These are phyloP conservation scores for Anoncus sp. DNA, from an alignment of 2,888 invertebrate genomes.

Conservation along the genomic window DNA sequence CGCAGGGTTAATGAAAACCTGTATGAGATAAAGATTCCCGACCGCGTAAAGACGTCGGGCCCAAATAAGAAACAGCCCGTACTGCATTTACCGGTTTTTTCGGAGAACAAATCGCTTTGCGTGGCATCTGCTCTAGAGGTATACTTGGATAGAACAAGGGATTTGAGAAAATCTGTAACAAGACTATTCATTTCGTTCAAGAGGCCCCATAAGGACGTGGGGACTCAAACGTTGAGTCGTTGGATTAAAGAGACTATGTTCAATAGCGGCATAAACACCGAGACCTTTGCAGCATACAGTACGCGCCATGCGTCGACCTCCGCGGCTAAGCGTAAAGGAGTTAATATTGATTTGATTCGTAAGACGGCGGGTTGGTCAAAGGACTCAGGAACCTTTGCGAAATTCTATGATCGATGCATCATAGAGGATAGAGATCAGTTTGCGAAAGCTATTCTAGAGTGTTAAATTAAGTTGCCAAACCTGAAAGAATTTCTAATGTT, in stretches of 20 bases:
- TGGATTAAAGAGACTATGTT: constrained; percentile 4
- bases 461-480: not conserved
- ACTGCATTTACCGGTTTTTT: not conserved
- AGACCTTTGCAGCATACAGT: constrained; percentile 53
- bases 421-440: constrained; percentile 27
- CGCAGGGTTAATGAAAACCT: not conserved
- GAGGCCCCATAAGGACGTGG: not conserved
- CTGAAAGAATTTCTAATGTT: too few species aligned
- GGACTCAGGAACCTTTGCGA: constrained; percentile 33
- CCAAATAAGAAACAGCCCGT: constrained; percentile 7
- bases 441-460: constrained; percentile 55
- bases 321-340: constrained; percentile 31
- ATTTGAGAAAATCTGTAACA: not conserved
- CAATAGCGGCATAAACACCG: constrained; percentile 48
- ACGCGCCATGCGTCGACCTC: constrained; percentile 54
- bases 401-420: constrained; percentile 48
- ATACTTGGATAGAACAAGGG: not conserved
- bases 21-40: not conserved
- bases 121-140: not conserved
- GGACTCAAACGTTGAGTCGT: not conserved
- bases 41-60: not conserved
- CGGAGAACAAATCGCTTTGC: not conserved
- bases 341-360: constrained; percentile 31
- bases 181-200: constrained; percentile 9
- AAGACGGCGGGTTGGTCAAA: constrained; percentile 49